These are phyloP conservation scores for Anas platyrhynchos DNA, from an alignment of 2,113 vertebrate genomes.

Conservation along the genomic window DNA sequence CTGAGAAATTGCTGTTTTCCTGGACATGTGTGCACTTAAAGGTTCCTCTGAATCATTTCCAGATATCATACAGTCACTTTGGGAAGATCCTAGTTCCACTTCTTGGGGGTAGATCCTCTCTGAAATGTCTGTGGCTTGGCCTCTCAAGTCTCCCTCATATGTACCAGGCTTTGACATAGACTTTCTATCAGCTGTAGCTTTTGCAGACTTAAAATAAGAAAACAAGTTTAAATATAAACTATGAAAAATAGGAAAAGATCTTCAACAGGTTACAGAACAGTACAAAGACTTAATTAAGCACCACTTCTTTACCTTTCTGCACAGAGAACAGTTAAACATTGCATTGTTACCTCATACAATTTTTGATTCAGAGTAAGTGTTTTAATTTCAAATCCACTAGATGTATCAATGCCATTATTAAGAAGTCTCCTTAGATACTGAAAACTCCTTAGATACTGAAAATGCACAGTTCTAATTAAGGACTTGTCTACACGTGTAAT, in stretches of 20 bases:
- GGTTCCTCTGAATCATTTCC: slow-evolving; percentile 90
- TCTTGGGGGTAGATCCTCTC: slow-evolving; percentile 86
- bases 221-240: background rate
- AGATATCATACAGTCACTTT: slow-evolving; percentile 85
- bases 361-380: background rate
- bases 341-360: background rate
- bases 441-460: background rate
- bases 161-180: slow-evolving; percentile 83
- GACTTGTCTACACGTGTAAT: background rate
- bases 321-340: background rate
- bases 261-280: background rate
- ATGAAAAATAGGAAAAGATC: background rate
- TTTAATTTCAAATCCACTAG: background rate
- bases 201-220: slow-evolving; percentile 85
- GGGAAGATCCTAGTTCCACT: slow-evolving; percentile 84
- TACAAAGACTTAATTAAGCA: background rate
- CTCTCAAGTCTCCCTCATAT: slow-evolving; percentile 87
- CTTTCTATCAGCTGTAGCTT: slow-evolving; percentile 90
- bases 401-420: background rate
- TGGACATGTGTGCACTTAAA: slow-evolving; percentile 86
- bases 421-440: background rate
- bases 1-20: slow-evolving; percentile 91
- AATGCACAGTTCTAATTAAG: background rate
- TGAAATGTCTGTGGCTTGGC: slow-evolving; percentile 82
- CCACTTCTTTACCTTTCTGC: background rate